phyloP scores from a whole-genome alignment of 1,140 invertebrate genomes.

The Berghia stephanieae region DNA sequence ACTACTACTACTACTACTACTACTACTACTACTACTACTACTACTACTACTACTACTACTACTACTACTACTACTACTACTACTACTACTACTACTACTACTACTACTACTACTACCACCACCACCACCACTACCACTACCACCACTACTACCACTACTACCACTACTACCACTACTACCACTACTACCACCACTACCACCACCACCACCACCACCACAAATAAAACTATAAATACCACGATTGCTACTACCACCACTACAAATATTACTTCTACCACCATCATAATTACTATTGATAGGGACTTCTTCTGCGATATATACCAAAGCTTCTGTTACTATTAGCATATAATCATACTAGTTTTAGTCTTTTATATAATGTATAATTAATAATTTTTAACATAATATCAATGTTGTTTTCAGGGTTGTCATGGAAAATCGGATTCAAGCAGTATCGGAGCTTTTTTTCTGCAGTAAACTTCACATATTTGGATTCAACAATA shows the following conservation, averaged over 20 bases:
- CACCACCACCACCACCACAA: background rate
- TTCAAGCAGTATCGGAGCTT: no score
- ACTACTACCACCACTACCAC: constrained; percentile 10
- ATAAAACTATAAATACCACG: background rate
- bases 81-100: constrained; percentile 23
- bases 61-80: constrained; percentile 24
- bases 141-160: constrained; percentile 12
- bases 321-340: no score
- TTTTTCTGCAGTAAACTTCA: no score
- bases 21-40: background rate
- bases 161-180: constrained; percentile 12
- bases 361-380: no score
- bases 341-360: no score
- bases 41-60: background rate
- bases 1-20: background rate
- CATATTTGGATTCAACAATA: no score
- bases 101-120: constrained; percentile 17
- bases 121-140: constrained; percentile 14
- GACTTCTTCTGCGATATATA: no score
- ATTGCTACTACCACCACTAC: constrained; percentile 3
- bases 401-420: no score
- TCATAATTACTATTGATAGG: constrained; percentile 1
- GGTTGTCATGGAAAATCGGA: no score
- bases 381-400: no score
- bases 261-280: constrained; percentile 11